Percentiles rank a stretch among this genome's conserved stretches.
These are phyloP conservation scores for Phoxinus dragarum DNA, from an alignment of 2,797 vertebrate species.

Conservation along the genomic window DNA sequence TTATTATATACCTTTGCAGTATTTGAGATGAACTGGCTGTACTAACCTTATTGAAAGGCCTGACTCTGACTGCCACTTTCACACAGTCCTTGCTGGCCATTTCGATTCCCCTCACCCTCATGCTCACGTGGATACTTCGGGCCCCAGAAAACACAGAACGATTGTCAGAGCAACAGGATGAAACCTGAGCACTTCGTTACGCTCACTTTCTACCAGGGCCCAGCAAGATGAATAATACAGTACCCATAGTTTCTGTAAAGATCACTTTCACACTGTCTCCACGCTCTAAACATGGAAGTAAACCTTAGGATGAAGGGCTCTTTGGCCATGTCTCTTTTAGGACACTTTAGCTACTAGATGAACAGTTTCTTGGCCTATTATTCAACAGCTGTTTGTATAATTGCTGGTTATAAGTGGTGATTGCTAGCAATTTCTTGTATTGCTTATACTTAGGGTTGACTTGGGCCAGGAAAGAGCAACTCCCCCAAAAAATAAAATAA, in stretches of 20 bases:
- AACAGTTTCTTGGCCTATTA: too few relatives aligned
- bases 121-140: conserved; percentile 50
- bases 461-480: too few relatives aligned
- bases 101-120: conserved; percentile 64
- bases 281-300: neutral
- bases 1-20: neutral
- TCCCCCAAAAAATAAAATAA: neutral
- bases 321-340: neutral
- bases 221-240: conserved; percentile 58
- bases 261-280: neutral
- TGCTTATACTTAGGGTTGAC: neutral
- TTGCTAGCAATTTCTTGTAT: neutral
- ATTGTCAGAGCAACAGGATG: conserved; percentile 44
- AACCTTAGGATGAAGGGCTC: neutral
- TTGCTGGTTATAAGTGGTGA: neutral
- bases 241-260: neutral
- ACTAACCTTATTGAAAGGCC: conserved; percentile 88
- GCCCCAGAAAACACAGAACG: conserved; percentile 7
- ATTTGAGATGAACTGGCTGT: neutral
- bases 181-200: conserved; percentile 49
- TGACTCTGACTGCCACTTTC: conserved; percentile 83
- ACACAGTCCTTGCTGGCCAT: conserved; percentile 80
- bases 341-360: neutral
- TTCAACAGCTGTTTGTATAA: neutral
- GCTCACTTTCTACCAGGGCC: conserved; percentile 53